Base-by-base conservation (phyloP, 2,888 invertebrate genomes). In the Odontomyia ornata region DNA sequence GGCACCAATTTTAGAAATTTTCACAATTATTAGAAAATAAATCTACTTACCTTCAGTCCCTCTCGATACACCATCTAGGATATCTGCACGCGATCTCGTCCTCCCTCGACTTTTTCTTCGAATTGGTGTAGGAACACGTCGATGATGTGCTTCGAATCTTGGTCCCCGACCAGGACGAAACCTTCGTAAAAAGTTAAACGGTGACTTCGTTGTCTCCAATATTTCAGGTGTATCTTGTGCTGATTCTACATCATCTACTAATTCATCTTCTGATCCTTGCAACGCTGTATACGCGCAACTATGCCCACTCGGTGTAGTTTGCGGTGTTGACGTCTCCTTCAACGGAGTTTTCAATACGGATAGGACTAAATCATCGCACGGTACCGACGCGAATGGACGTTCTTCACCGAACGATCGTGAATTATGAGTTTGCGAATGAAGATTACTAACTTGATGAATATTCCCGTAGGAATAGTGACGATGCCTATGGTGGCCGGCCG, bases 331-430 rank as follows among this genome's bases (percentile, higher is more conserved):
- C 71, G 79, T 75, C 69, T 82, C 81, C 76, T 82, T 83, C 18
- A 90, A 85, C 11, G 90, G 91, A 77, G 90, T 88, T 82, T 90
- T 90, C 77, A 90, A 87, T 52, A 91, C 90, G 81, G 90, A 90
- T 78, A 91, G 86, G 64, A 90, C 89, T 80, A 91, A 84, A 83
- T 90, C 90, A 81, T 90, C 89, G 77, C 83, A 80, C 15, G 79
- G 80, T 46, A 78, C 64, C 47, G 77, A 52, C 1, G 78, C 80
- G 62, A 81, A 81, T 56, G 81, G 81, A n/a, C 81, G 79, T 65
- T 82, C 81, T 47, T 81, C 81, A 21, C 81, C 81, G 57, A 80
- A 79, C 65, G 82, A 81, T 21, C 81, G 80, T 27, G 81, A 81
- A 76, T 81, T 82, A 36, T 77, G 56, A 65, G 80, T 43, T 77